Evolutionary conservation across 2,797 vertebrate species (phyloP), one percentile per base, ranked within the genome.

Genomic region (Acanthurus leucopareius): DNA sequence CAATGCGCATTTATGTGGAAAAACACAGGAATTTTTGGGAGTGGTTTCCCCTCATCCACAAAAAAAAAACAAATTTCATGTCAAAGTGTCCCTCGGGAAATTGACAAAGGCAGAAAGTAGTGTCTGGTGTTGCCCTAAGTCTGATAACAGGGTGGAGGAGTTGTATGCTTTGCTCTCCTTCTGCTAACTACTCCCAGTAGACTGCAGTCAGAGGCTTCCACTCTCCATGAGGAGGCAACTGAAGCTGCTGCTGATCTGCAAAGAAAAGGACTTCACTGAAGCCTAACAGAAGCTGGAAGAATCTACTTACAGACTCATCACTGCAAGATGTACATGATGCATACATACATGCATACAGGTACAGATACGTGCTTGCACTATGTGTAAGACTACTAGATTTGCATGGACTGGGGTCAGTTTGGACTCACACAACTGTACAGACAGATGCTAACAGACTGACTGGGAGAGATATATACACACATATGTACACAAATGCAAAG

Each of bases 111-210:
- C 58, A 85, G 69, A 88, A 87, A 89, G 79, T 73, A 82, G 62
- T 69, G 76, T 71, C 67, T 85, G 70, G 63, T 82, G 69, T 87
- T 87, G 84, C 79, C 88, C 87, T 47, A 74, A 88, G 80, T 90
- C 79, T 80, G 76, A 90, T 77, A 87, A 84, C 75, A 86, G 82
- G 77, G 56, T 85, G 20, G 72, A 75, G 20, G 73, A 90, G 75
- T 73, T 85, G 73, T 85, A 78, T 73, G 73, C 67, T 70, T 87
- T 77, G 65, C 85, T 78, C 76, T 77, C 71, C 70, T 53, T 54
- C 48, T 85, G 67, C 83, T 89, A 89, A 87, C 87, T 87, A 87
- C 80, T 92, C 88, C 87, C 89, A 81, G 52, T 52, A 83, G 90
- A 86, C 77, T 57, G 28, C 73, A 87, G 78, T 77, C 69, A 83